Conservation (phyloP, 2,888 invertebrate species). For the Eupeodes luniger region DNA sequence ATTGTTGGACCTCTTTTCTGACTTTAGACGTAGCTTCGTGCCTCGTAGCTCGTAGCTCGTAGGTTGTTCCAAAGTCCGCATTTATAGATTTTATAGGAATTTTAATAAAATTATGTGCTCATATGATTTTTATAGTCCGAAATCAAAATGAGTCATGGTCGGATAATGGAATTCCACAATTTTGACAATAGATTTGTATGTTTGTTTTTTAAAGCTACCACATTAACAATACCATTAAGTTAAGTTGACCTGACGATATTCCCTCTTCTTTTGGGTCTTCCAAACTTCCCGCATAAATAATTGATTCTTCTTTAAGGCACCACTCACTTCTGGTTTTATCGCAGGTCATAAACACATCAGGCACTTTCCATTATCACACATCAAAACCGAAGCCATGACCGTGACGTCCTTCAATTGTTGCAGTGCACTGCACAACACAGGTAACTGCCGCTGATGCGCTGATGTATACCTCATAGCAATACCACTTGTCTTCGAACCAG, state of each 20-base stretch:
- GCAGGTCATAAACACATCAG: slow-evolving; percentile 71
- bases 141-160: not conserved
- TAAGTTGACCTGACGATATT: not conserved
- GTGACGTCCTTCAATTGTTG: slow-evolving; percentile 70
- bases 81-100: not conserved
- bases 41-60: not conserved
- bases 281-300: slow-evolving; percentile 36
- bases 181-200: too few relatives aligned
- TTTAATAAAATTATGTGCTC: not conserved
- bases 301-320: slow-evolving; percentile 45
- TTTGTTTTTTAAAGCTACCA: not conserved
- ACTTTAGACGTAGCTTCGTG: not conserved
- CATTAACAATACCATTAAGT: not conserved
- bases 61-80: slow-evolving; percentile 12
- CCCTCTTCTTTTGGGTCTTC: not conserved
- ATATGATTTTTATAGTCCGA: not conserved
- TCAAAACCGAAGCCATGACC: slow-evolving; percentile 65
- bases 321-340: slow-evolving; percentile 55
- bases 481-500: slow-evolving; percentile 34
- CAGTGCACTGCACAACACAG: not conserved
- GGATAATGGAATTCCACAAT: not conserved
- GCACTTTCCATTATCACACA: slow-evolving; percentile 68
- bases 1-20: slow-evolving; percentile 24
- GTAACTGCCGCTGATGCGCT: not conserved
- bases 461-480: slow-evolving; percentile 2